Evolutionary conservation across 30 jellyfish, hydroid and myxozoan genomes (phyloP).

Genomic region (Nemopilema nomurai): DNA sequence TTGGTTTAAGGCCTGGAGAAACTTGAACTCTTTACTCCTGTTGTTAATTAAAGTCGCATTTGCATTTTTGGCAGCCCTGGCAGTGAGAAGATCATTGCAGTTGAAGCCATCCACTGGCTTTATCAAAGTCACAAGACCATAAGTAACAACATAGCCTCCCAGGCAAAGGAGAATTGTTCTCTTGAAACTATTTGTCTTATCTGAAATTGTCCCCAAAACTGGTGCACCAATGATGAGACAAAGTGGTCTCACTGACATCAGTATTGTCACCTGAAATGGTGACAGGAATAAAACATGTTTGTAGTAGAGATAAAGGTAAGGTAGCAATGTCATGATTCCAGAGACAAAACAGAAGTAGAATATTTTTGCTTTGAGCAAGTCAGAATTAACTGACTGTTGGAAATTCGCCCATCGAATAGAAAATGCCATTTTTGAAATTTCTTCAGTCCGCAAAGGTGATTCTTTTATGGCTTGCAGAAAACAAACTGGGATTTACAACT

Average conservation of each 20-base stretch:
- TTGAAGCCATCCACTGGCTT: slow-evolving; percentile 75
- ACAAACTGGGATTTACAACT: too few species aligned
- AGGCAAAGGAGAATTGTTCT: slow-evolving; percentile 59
- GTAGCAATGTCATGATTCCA: slow-evolving; percentile 59
- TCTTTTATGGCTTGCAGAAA: too few species aligned
- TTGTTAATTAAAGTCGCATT: slow-evolving; percentile 37
- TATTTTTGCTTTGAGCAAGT: slow-evolving; percentile 65
- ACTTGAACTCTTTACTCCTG: slow-evolving; percentile 11
- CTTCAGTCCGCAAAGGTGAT: too few species aligned
- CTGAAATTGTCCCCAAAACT: slow-evolving; percentile 79
- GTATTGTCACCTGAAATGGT: slow-evolving; percentile 71
- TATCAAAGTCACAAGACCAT: slow-evolving; percentile 53
- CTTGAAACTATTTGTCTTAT: slow-evolving; percentile 68
- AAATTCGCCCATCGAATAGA: neutral
- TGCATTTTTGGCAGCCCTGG: slow-evolving; percentile 20
- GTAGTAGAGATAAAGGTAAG: slow-evolving; percentile 75
- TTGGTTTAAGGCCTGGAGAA: neutral
- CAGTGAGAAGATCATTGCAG: slow-evolving; percentile 52
- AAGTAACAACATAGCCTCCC: slow-evolving; percentile 56
- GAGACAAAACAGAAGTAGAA: slow-evolving; percentile 79
- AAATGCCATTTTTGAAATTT: slow-evolving; percentile 2
- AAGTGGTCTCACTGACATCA: slow-evolving; percentile 71
- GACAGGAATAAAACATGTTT: slow-evolving; percentile 83
- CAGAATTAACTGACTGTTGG: slow-evolving; percentile 23
- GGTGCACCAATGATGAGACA: slow-evolving; percentile 83